These are phyloP conservation scores for Aphidoletes aphidimyza DNA, from an alignment of 2,888 invertebrate species.

Conservation along the genomic window DNA sequence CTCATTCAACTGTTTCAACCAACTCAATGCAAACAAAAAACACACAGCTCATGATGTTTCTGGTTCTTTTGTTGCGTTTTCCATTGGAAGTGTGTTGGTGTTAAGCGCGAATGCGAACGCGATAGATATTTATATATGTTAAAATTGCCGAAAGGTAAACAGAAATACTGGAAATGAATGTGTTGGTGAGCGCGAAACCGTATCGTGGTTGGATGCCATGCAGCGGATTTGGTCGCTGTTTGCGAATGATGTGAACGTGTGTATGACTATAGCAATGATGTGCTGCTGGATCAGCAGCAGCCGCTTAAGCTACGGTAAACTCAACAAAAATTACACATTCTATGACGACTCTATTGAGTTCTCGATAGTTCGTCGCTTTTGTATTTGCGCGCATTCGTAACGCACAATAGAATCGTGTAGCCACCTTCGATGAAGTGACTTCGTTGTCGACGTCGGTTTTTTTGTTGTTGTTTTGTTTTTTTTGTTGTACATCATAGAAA, in stretches of 20 bases:
- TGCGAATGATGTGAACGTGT: neutral
- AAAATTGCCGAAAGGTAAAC: neutral
- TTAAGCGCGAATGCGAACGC: neutral
- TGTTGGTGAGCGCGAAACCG: neutral
- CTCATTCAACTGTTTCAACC: too few relatives aligned
- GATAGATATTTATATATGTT: too few relatives aligned
- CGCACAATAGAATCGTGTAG: neutral
- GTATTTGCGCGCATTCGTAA: neutral
- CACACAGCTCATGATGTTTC: neutral
- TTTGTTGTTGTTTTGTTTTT: neutral
- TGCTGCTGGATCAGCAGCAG: neutral
- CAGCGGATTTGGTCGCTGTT: slow-evolving; percentile 1
- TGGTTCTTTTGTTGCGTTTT: slow-evolving; percentile 30
- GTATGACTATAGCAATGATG: too few relatives aligned
- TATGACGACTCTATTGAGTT: slow-evolving; percentile 20
- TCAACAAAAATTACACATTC: neutral
- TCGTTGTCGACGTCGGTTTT: too few relatives aligned
- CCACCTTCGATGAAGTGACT: too few relatives aligned
- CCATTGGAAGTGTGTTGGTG: neutral
- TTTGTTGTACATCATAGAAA: neutral
- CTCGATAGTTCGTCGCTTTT: slow-evolving; percentile 8
- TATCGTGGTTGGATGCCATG: neutral
- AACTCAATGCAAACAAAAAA: slow-evolving; percentile 32
- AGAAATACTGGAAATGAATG: slow-evolving; percentile 34
- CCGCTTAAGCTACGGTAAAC: neutral